Percentiles rank a stretch among this genome's conserved stretches.
Conservation (phyloP, 1,140 invertebrate species). For the Apis dorsata region DNA sequence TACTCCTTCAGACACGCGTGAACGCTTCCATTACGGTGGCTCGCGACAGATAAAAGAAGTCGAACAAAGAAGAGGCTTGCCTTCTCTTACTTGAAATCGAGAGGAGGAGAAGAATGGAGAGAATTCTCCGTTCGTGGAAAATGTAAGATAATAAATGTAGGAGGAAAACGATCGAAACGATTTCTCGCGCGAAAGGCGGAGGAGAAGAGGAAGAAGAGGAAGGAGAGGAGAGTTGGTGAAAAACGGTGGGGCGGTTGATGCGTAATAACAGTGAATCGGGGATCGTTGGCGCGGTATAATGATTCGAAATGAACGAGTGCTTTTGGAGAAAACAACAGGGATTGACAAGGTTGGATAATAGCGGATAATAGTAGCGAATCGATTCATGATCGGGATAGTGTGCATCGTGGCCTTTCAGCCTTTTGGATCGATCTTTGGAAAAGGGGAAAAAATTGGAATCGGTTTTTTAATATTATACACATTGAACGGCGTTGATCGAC, state of each 20-base stretch:
- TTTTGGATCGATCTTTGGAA: no score
- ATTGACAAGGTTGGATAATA: slow-evolving; percentile 14
- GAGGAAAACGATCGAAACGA: neutral
- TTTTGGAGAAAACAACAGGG: neutral
- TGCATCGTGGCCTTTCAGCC: no score
- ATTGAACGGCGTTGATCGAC: no score
- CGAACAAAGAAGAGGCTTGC: no score
- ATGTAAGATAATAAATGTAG: no score
- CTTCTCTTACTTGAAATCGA: no score
- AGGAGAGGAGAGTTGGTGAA: neutral
- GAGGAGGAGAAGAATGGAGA: no score
- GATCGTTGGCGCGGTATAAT: neutral
- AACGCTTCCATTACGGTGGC: neutral
- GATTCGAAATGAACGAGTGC: slow-evolving; percentile 25
- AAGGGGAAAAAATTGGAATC: no score
- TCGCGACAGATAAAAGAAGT: no score
- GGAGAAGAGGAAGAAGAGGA: neutral
- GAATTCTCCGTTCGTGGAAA: no score
- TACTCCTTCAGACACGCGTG: slow-evolving; percentile 15
- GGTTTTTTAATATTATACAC: no score
- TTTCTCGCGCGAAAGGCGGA: neutral
- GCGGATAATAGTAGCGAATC: slow-evolving; percentile 11
- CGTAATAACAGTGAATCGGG: slow-evolving; percentile 28
- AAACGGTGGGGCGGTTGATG: neutral
- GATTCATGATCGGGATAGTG: neutral